Base-by-base conservation (phyloP, 2,113 vertebrate species). In the Tychaedon coryphoeus region DNA sequence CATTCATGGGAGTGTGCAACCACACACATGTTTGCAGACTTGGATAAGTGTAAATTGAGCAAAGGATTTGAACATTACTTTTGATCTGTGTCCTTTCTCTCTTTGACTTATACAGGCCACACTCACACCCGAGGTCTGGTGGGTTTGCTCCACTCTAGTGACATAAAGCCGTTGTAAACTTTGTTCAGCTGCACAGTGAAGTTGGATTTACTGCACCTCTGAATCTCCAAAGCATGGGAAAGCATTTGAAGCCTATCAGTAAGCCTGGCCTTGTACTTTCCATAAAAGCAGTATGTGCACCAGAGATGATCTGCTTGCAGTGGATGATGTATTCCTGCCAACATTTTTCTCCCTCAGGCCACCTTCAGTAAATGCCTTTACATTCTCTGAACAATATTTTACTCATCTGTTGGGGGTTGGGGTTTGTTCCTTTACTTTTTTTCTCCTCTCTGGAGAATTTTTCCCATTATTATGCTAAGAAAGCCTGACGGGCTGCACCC, bases 21-120 rank as follows among this genome's bases (percentile, higher is more conserved):
- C 58, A 14, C 29, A 22, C 6, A 3, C 48, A 29, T 0, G 0
- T 72, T 29, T 54, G 38, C 50, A 56, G 45, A 53, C 58, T 33
- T 8, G 5, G 42, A 16, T 18, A 48, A 0, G 0, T 11, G n/a
- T 10, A 29, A 78, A 45, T 6, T 40, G 29, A 25, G 22, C 45
- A 70, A 34, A 42, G 31, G 57, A 28, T 60, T 60, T 3, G 1
- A n/a, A 26, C 8, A 42, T 14, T 31, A 34, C 22, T 3, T 2
- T 33, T 65, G 50, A 20, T 85, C n/a, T 14, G 1, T 10, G 23
- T 22, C 17, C n/a, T 84, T 75, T 31, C 4, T 53, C 70, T 76
- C 73, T 88, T 7, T 87, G 58, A 82, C 2, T 2, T 54, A 76
- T 13, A 45, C 10, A 60, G 40, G n/a, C 61, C 51, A 90, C 28